Evolutionary conservation across 2,888 invertebrate species (phyloP).

Genomic region (Eilema caniola): DNA sequence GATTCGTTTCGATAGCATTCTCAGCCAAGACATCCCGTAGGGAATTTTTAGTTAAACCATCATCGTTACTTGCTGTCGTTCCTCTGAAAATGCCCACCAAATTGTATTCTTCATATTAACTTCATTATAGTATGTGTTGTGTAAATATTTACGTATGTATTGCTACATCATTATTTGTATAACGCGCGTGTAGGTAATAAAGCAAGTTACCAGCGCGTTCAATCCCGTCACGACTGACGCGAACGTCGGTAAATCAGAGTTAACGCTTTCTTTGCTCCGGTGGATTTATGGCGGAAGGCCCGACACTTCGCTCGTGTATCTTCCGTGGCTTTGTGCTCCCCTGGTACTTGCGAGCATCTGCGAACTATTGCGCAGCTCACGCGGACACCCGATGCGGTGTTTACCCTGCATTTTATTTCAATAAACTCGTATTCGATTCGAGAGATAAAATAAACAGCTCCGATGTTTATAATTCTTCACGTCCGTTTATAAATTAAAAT

Average conservation of each 20-base stretch:
- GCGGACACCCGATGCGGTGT: conserved; percentile 38
- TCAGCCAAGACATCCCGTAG: conserved; percentile 55
- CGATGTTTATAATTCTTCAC: conserved; percentile 60
- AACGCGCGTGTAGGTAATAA: conserved; percentile 41
- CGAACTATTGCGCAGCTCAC: conserved; percentile 43
- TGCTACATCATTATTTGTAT: conserved; percentile 39
- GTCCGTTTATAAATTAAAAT: conserved; percentile 56
- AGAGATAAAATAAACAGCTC: conserved; percentile 56
- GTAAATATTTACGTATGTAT: conserved; percentile 27
- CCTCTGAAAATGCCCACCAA: conserved; percentile 47
- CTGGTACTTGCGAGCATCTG: conserved; percentile 59
- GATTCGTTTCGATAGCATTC: conserved; percentile 67
- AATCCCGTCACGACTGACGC: conserved; percentile 63
- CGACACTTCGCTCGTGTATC: conserved; percentile 67
- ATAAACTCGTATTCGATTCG: conserved; percentile 52
- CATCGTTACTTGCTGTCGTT: conserved; percentile 50
- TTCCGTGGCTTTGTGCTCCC: conserved; percentile 62
- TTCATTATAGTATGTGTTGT: conserved; percentile 25
- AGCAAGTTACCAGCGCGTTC: conserved; percentile 48
- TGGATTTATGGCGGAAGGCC: conserved; percentile 73
- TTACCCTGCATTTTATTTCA: conserved; percentile 56
- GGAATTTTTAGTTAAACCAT: conserved; percentile 66
- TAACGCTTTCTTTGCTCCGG: conserved; percentile 76
- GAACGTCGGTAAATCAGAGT: conserved; percentile 78
- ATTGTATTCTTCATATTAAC: conserved; percentile 28